These are phyloP conservation scores for Tipula lateralis DNA, from an alignment of 2,888 invertebrate genomes.

Conservation along the genomic window DNA sequence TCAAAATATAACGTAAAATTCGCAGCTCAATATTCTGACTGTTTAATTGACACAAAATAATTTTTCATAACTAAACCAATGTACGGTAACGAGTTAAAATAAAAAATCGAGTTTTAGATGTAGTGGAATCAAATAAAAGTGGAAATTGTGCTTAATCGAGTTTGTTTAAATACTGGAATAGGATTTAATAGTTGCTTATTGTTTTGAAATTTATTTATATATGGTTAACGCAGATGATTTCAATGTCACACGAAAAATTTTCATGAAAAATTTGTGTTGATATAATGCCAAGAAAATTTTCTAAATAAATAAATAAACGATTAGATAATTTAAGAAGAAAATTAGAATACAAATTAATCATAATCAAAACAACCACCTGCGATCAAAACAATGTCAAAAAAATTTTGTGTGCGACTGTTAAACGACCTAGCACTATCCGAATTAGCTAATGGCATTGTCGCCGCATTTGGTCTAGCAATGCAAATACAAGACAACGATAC, in stretches of 20 bases:
- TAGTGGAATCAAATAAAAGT: neutral
- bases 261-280: neutral
- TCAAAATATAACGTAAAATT: neutral
- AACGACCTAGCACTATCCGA: constrained; percentile 57
- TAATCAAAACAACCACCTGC: neutral
- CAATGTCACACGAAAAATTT: neutral
- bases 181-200: neutral
- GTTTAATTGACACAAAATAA: neutral
- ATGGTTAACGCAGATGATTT: neutral
- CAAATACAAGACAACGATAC: constrained; percentile 55
- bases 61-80: neutral
- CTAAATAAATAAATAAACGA: neutral
- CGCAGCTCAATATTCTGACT: neutral
- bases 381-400: constrained; percentile 56
- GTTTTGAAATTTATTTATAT: neutral
- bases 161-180: neutral
- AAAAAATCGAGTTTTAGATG: neutral
- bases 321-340: constrained; percentile 24
- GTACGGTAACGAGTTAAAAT: neutral
- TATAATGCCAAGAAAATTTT: neutral
- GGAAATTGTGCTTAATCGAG: neutral
- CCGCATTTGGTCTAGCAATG: constrained; percentile 56
- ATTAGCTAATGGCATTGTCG: constrained; percentile 59
- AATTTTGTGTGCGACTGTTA: constrained; percentile 56
- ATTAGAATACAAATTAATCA: neutral